A percentile compares a stretch with the other conserved stretches of the same genome.
Evolutionary conservation across 2,888 invertebrate species (phyloP).

Genomic region (Agrilus cyanescens): DNA sequence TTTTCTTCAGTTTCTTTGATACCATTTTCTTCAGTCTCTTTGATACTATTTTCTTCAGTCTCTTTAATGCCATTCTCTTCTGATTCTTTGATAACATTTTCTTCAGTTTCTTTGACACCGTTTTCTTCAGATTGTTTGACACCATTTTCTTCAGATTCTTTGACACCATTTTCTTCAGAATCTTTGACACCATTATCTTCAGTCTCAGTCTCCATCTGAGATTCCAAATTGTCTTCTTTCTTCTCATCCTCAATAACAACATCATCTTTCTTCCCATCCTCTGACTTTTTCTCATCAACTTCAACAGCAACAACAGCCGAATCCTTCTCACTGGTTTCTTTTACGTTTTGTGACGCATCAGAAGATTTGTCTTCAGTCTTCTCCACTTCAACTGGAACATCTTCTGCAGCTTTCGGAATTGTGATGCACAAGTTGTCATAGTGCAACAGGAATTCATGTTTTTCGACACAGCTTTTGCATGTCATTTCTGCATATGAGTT

Average conservation of each 20-base stretch:
- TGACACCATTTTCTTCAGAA: not conserved
- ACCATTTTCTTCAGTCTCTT: constrained; percentile 4
- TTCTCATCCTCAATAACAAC: not conserved
- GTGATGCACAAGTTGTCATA: constrained; percentile 44
- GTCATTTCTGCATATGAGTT: constrained; percentile 70
- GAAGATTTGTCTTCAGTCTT: constrained; percentile 2
- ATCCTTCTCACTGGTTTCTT: constrained; percentile 12
- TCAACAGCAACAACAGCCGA: constrained; percentile 4
- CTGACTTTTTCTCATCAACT: constrained; percentile 3
- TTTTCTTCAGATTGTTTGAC: constrained; percentile 5
- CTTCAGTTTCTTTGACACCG: constrained; percentile 3
- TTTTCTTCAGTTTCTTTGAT: constrained; percentile 4
- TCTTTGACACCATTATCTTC: constrained; percentile 4
- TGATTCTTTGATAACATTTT: constrained; percentile 4
- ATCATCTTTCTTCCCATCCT: not conserved
- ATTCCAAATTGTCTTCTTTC: constrained; percentile 3
- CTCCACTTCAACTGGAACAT: constrained; percentile 3
- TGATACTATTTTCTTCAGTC: constrained; percentile 1
- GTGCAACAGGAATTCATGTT: constrained; percentile 60
- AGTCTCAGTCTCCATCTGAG: not conserved
- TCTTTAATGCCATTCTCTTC: not conserved
- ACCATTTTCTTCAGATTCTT: constrained; percentile 2
- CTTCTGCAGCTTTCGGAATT: constrained; percentile 10
- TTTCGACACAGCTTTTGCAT: constrained; percentile 66
- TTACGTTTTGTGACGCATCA: not conserved